Percentiles rank a stretch among this genome's conserved stretches.
phyloP scores from a whole-genome alignment of 2,797 vertebrate species.

The Tadarida brasiliensis region DNA sequence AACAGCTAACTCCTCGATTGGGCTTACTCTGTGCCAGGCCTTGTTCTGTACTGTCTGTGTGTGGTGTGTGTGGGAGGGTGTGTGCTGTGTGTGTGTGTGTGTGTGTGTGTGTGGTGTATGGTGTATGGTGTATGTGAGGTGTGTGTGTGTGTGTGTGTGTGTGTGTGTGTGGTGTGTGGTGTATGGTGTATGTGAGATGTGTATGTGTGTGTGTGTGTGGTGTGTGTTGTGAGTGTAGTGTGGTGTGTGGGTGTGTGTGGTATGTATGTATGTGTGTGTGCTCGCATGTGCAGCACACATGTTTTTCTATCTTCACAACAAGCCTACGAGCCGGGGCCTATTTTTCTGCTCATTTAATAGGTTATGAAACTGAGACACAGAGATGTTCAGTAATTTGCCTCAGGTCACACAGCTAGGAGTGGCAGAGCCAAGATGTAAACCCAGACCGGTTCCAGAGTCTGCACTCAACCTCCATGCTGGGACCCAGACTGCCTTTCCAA shows the following conservation, averaged over 20 bases:
- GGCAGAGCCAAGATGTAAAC: slow-evolving; percentile 13
- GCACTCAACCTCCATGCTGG: neutral
- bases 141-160: neutral
- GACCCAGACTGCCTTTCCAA: neutral
- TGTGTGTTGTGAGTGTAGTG: neutral
- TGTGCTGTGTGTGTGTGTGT: neutral
- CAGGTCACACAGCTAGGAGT: neutral
- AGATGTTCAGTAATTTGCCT: neutral
- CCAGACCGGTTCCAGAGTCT: neutral
- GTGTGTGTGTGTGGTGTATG: neutral
- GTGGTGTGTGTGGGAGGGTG: neutral
- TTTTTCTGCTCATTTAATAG: neutral
- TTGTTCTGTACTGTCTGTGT: neutral
- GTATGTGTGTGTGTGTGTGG: neutral
- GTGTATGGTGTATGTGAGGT: neutral
- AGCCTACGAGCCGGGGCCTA: neutral
- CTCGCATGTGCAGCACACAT: neutral
- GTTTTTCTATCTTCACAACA: slow-evolving; percentile 14
- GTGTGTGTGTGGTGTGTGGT: neutral
- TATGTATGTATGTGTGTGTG: neutral
- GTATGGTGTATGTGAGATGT: neutral
- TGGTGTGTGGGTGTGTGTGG: neutral
- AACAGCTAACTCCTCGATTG: neutral
- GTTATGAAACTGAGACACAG: neutral
- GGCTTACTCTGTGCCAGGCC: neutral